Evolutionary conservation across 2,113 vertebrate genomes (phyloP).

Genomic region (Oenanthe melanoleuca): DNA sequence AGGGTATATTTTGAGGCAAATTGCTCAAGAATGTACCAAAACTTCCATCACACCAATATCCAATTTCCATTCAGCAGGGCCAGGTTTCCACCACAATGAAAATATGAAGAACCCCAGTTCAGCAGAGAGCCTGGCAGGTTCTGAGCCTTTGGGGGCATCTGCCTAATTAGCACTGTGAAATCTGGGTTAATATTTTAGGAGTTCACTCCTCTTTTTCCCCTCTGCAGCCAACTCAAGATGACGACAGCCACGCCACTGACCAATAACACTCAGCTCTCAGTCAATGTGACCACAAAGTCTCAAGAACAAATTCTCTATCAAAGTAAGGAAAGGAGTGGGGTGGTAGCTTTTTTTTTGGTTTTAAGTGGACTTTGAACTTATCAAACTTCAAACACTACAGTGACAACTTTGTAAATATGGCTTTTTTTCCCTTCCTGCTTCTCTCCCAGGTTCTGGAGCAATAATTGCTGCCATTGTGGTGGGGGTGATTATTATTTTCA

Average conservation of each 20-base stretch:
- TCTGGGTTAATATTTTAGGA: neutral
- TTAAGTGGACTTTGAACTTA: neutral
- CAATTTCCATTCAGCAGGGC: neutral
- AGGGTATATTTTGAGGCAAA: neutral
- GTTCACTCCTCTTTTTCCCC: neutral
- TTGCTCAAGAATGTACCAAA: neutral
- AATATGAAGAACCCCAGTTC: neutral
- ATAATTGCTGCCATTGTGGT: conserved; percentile 92
- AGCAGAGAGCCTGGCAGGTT: neutral
- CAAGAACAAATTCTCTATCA: conserved; percentile 76
- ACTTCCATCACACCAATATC: neutral
- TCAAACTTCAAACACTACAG: neutral
- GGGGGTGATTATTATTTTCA: conserved; percentile 87
- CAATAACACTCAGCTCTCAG: conserved; percentile 17
- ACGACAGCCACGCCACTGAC: conserved; percentile 53
- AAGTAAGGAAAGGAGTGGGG: conserved; percentile 66
- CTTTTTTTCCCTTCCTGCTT: neutral
- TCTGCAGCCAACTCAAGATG: conserved; percentile 59
- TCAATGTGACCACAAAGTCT: conserved; percentile 63
- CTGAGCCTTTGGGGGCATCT: neutral
- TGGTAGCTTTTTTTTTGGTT: neutral
- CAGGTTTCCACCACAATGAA: neutral
- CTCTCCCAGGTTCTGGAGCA: conserved; percentile 87
- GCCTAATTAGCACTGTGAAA: neutral
- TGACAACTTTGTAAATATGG: neutral